Evolutionary conservation across 2,888 invertebrate species (phyloP).

Genomic region (Chymomyza fuscimana): DNA sequence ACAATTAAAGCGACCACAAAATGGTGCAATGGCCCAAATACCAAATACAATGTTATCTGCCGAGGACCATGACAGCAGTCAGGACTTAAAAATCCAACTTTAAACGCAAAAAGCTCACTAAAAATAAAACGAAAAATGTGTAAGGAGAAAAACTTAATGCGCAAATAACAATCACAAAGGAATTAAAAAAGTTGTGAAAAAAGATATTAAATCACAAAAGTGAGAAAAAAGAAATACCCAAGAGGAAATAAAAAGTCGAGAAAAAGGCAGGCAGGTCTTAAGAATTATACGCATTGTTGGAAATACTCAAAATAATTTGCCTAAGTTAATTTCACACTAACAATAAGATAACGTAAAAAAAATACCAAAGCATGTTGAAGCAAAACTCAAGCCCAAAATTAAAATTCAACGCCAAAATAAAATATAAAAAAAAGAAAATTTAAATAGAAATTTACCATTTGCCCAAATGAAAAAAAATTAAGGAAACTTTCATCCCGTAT

Average conservation of each 20-base stretch:
- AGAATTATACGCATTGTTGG: slow-evolving; percentile 49
- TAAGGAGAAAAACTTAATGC: slow-evolving; percentile 38
- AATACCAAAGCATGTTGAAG: not conserved
- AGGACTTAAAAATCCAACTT: not conserved
- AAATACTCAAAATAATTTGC: slow-evolving; percentile 50
- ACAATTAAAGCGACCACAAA: slow-evolving; percentile 14
- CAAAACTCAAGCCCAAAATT: slow-evolving; percentile 19
- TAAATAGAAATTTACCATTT: slow-evolving; percentile 10
- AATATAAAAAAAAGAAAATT: slow-evolving; percentile 5
- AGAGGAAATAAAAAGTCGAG: slow-evolving; percentile 10
- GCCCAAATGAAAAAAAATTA: not conserved
- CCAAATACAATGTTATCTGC: slow-evolving; percentile 22
- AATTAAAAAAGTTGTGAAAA: slow-evolving; percentile 56
- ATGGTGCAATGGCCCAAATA: not conserved
- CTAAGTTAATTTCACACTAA: slow-evolving; percentile 45
- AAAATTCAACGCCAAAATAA: slow-evolving; percentile 29
- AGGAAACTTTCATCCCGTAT: not conserved
- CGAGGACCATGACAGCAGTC: not conserved
- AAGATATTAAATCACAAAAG: slow-evolving; percentile 51
- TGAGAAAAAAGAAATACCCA: slow-evolving; percentile 19
- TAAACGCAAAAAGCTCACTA: not conserved
- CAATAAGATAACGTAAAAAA: slow-evolving; percentile 1
- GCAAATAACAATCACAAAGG: slow-evolving; percentile 64
- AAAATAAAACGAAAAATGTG: slow-evolving; percentile 8
- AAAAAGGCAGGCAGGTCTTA: slow-evolving; percentile 14